phyloP scores from a whole-genome alignment of 2,888 invertebrate species.

The Agapostemon virescens region DNA sequence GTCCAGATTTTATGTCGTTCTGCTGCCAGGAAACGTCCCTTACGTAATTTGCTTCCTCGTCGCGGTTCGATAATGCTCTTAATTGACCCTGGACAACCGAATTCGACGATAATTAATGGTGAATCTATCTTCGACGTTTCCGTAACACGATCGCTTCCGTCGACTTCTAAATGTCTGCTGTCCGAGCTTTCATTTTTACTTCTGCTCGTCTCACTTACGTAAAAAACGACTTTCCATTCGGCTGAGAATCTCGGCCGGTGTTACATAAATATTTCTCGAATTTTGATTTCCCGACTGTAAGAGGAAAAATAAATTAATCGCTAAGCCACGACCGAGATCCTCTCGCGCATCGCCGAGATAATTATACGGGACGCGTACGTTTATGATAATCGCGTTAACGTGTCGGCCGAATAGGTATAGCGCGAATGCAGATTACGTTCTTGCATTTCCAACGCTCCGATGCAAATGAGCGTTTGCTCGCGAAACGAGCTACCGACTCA shows the following conservation, averaged over 20 bases:
- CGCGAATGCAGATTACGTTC: constrained; percentile 12
- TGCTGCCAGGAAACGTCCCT: constrained; percentile 15
- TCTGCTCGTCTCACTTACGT: constrained; percentile 25
- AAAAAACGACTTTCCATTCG: constrained; percentile 43
- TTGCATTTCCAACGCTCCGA: constrained; percentile 15
- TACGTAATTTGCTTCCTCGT: constrained; percentile 20
- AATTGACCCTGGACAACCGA: constrained; percentile 27
- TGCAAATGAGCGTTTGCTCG: constrained; percentile 38
- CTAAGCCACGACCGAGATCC: not conserved
- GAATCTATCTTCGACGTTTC: constrained; percentile 22
- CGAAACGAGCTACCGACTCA: constrained; percentile 42
- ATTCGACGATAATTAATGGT: constrained; percentile 31
- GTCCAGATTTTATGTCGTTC: constrained; percentile 33
- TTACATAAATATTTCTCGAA: constrained; percentile 26
- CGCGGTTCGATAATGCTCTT: constrained; percentile 2
- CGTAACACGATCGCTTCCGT: constrained; percentile 4
- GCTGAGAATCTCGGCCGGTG: not conserved
- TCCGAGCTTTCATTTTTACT: constrained; percentile 12
- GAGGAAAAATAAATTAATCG: not conserved
- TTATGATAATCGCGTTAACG: not conserved
- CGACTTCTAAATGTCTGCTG: constrained; percentile 2
- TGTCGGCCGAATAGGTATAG: not conserved
- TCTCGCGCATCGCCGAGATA: not conserved
- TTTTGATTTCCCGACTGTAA: not conserved
- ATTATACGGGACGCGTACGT: not conserved